These are phyloP conservation scores for Quadroppia sp. DNA, from an alignment of 2,888 invertebrate species.

Conservation along the genomic window DNA sequence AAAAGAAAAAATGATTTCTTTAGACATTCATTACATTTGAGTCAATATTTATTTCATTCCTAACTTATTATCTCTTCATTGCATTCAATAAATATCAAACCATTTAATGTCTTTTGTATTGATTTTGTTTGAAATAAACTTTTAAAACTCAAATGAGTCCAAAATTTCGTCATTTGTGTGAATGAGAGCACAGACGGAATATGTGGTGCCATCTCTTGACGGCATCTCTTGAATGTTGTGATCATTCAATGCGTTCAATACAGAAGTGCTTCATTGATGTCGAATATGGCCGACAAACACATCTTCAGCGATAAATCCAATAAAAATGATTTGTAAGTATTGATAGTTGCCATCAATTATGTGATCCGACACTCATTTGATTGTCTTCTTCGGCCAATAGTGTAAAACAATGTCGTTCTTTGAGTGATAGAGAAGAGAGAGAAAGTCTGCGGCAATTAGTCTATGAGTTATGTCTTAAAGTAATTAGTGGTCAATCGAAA, in stretches of 20 bases:
- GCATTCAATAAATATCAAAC: too few species aligned
- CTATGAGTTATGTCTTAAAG: slow-evolving; percentile 74
- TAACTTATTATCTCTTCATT: too few species aligned
- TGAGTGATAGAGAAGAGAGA: slow-evolving; percentile 42
- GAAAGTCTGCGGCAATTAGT: slow-evolving; percentile 66
- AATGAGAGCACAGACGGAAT: too few species aligned
- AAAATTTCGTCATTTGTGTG: too few species aligned
- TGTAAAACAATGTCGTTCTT: slow-evolving; percentile 34
- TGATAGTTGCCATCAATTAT: neutral
- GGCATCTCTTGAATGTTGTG: too few species aligned
- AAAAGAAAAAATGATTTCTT: slow-evolving; percentile 27
- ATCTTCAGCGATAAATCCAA: neutral
- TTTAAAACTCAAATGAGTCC: too few species aligned
- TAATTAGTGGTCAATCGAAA: slow-evolving; percentile 69
- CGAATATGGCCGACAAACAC: slow-evolving; percentile 25
- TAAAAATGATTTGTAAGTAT: slow-evolving; percentile 2
- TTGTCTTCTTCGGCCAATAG: neutral
- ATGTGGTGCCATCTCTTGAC: too few species aligned
- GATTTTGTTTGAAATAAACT: too few species aligned
- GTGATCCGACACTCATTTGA: neutral
- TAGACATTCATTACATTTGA: neutral
- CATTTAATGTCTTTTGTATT: too few species aligned
- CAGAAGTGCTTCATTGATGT: neutral
- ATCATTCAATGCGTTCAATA: too few species aligned
- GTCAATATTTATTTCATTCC: neutral